These are phyloP conservation scores for Dicerorhinus sumatrensis DNA, from an alignment of 2,113 vertebrate genomes.

Conservation along the genomic window DNA sequence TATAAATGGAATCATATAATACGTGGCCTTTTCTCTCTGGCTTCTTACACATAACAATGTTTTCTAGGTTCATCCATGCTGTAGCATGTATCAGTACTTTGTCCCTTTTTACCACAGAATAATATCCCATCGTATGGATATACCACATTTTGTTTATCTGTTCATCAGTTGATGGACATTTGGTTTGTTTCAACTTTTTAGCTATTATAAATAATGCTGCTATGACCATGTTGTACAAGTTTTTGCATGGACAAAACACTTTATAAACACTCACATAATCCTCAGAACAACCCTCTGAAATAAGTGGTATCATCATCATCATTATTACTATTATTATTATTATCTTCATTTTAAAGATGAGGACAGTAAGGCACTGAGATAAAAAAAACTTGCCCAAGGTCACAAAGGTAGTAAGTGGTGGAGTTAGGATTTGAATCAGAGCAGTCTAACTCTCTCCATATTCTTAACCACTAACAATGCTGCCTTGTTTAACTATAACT, in stretches of 20 bases:
- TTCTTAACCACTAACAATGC: background rate
- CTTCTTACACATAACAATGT: background rate
- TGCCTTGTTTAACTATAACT: background rate
- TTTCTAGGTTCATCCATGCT: background rate
- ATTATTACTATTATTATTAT: background rate
- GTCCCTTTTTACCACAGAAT: background rate
- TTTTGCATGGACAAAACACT: background rate
- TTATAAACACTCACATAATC: background rate
- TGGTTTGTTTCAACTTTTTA: background rate
- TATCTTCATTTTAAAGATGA: constrained; percentile 26
- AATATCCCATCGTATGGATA: background rate
- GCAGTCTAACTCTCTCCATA: background rate
- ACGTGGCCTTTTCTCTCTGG: background rate
- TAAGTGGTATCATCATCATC: background rate
- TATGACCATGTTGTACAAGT: background rate
- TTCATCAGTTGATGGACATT: background rate
- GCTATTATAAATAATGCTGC: background rate
- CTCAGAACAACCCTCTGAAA: background rate
- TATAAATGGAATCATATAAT: background rate
- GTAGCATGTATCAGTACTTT: background rate
- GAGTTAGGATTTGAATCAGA: background rate
- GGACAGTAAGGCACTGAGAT: background rate
- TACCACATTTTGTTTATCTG: background rate
- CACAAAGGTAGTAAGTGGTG: background rate
- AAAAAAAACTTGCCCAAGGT: background rate